Base-by-base conservation (phyloP, 1,140 invertebrate species). In the Drosophila bipectinata region DNA sequence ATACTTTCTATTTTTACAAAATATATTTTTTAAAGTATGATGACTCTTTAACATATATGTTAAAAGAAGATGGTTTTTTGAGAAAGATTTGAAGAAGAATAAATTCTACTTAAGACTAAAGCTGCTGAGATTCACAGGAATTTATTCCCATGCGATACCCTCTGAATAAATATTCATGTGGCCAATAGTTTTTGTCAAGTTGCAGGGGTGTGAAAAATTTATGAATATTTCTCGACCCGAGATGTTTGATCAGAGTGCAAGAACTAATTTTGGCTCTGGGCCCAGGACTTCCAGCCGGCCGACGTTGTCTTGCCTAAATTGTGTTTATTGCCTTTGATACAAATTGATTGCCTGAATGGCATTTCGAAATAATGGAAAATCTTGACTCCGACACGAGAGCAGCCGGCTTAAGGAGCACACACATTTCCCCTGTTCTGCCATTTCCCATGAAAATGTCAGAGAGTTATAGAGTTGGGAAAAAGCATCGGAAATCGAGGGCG, bases 331-430 rank as follows among this genome's bases (percentile, higher is more conserved):
- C 60, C 66, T 75, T 64, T 75, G 54, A 74, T 52, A 57, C 54
- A 75, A 75, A 75, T 75, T 75, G 71, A 75, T 75, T 75, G 72
- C 53, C 72, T 48, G 69, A 73, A 62, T 73, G 59, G 47, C 60
- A 66, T 75, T 75, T 58, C 48, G 21, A 34, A 75, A 64, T 66
- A 56, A 74, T 53, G 61, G 32, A 58, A 57, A 74, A 49, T 68
- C 44, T 57, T 68, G 51, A 49, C 63, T 69, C 18, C n/a, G 51
- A 28, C 10, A 49, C 5, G 41, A 44, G 1, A 18, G 14, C 41
- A 44, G 41, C 14, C n/a, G 41, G 41, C 41, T 44, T 47, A 74
- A 54, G 68, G 34, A 41, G 15, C 15, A 26, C 15, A 28, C 6
- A 14, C 37, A 57, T 60, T 52, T 34, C 30, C 68, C 62, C 54